Evolutionary conservation across 2,888 invertebrate species (phyloP).

Genomic region (Theretra japonica): DNA sequence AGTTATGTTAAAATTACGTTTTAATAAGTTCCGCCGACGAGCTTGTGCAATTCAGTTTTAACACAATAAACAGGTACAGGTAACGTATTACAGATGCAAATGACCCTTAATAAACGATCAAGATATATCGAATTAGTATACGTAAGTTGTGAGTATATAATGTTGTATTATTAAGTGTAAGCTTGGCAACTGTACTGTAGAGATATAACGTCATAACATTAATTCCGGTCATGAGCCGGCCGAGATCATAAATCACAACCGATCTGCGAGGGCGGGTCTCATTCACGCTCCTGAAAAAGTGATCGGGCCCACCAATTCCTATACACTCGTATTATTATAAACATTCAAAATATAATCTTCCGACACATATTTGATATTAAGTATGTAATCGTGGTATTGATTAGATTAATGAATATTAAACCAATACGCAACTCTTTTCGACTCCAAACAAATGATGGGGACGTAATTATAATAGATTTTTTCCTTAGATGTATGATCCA

Average conservation of each 20-base stretch:
- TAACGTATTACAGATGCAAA: background rate
- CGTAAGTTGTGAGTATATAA: background rate
- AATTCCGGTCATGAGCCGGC: conserved; percentile 55
- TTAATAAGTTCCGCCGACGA: background rate
- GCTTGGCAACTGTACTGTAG: conserved; percentile 34
- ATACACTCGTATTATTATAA: no score
- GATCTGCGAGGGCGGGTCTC: conserved; percentile 38
- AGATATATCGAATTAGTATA: background rate
- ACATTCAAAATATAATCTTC: no score
- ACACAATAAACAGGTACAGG: background rate
- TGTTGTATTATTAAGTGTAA: conserved; percentile 2
- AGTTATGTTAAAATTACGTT: background rate
- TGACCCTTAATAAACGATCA: background rate
- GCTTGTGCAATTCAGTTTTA: background rate
- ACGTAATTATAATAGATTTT: no score
- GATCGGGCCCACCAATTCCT: background rate
- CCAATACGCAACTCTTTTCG: no score
- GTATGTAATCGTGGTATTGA: no score
- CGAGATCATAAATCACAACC: conserved; percentile 56
- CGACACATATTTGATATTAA: no score
- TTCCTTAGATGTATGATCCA: no score
- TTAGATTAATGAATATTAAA: no score
- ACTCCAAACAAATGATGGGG: no score
- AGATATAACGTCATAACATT: conserved; percentile 53
- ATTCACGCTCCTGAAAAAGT: background rate